Evolutionary conservation across 92 coral and sea anemone genomes (phyloP).

Genomic region (Galaxea fascicularis): DNA sequence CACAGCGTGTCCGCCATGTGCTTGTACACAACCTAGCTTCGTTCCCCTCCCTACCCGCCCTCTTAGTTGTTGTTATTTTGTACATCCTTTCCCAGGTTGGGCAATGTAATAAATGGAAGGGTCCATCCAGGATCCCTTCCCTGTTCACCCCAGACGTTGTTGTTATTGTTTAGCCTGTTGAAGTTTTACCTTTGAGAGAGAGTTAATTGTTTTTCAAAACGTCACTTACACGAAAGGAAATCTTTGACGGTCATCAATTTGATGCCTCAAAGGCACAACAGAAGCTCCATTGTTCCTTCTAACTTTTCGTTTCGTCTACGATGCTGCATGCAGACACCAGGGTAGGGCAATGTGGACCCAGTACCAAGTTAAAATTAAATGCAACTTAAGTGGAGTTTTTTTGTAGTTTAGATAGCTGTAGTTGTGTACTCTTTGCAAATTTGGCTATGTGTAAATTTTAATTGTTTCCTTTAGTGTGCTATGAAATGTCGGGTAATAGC

Average conservation of each 20-base stretch:
- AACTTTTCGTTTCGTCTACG: not conserved
- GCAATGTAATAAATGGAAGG: too few relatives aligned
- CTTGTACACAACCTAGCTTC: too few relatives aligned
- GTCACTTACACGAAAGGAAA: slow-evolving; percentile 44
- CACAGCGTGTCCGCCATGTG: too few relatives aligned
- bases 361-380: not conserved
- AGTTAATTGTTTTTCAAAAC: slow-evolving; percentile 21
- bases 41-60: too few relatives aligned
- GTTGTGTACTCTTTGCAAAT: slow-evolving; percentile 18
- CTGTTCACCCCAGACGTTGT: too few relatives aligned
- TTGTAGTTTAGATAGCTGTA: not conserved
- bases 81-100: slow-evolving; percentile 13
- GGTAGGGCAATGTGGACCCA: not conserved
- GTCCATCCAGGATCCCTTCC: too few relatives aligned
- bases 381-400: not conserved
- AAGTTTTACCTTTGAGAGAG: too few relatives aligned
- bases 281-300: slow-evolving; percentile 19
- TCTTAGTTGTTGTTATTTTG: too few relatives aligned
- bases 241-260: slow-evolving; percentile 52
- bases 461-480: slow-evolving; percentile 17
- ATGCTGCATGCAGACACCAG: too few relatives aligned
- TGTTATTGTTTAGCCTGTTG: too few relatives aligned
- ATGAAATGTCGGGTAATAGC: slow-evolving; percentile 22
- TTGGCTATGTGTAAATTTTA: too few relatives aligned
- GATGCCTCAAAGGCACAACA: slow-evolving; percentile 60